A percentile compares a stretch with the other conserved stretches of the same genome.
These are phyloP conservation scores for Theretra japonica DNA, from an alignment of 2,888 invertebrate genomes.

Conservation along the genomic window DNA sequence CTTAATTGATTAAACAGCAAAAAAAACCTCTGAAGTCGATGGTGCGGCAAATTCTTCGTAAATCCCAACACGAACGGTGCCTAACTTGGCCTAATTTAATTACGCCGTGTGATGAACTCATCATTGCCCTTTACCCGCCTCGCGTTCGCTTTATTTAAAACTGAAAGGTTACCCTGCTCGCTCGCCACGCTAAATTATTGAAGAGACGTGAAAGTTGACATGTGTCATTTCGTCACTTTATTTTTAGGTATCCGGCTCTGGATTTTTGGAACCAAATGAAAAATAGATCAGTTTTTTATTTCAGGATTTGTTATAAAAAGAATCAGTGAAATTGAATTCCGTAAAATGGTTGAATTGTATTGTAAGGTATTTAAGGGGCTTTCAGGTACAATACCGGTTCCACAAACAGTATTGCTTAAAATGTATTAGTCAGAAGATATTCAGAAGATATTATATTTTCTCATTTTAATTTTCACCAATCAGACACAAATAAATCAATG, in stretches of 20 bases:
- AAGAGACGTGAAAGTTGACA: constrained; percentile 32
- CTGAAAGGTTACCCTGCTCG: constrained; percentile 52
- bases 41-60: constrained; percentile 35
- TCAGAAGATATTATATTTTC: too few relatives aligned
- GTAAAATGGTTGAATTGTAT: too few relatives aligned
- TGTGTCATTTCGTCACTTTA: constrained; percentile 35
- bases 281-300: background rate
- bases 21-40: constrained; percentile 1
- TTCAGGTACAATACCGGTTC: too few relatives aligned
- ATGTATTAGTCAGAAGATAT: too few relatives aligned
- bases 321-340: background rate
- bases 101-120: constrained; percentile 68
- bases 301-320: background rate
- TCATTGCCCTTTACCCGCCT: constrained; percentile 59
- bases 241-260: background rate
- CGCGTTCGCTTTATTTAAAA: constrained; percentile 64
- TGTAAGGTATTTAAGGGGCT: too few relatives aligned
- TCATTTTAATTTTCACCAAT: too few relatives aligned
- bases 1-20: background rate
- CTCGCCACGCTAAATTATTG: constrained; percentile 59
- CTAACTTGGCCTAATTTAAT: constrained; percentile 69
- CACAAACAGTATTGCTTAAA: too few relatives aligned
- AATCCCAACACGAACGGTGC: constrained; percentile 54
- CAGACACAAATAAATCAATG: too few relatives aligned
- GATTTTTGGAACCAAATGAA: background rate